These are phyloP conservation scores for Standfussiana lucernea DNA, from an alignment of 2,888 invertebrate genomes.

Conservation along the genomic window DNA sequence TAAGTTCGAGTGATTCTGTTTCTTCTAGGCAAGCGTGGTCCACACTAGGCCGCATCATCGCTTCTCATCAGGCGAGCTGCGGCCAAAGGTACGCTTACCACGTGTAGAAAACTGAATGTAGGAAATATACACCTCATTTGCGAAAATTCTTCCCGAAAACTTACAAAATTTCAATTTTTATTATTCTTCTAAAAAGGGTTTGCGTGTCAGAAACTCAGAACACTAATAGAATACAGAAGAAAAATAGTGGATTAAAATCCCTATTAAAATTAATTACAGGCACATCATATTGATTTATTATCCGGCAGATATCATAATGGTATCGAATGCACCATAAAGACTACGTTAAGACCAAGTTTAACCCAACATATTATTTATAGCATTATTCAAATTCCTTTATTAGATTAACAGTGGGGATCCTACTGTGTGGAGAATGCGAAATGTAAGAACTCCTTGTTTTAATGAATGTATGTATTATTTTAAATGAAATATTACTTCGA, in stretches of 20 bases:
- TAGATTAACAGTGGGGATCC: slow-evolving; percentile 87
- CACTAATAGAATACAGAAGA: slow-evolving; percentile 3
- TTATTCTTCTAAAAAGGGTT: not conserved
- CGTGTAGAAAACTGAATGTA: not conserved
- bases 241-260: slow-evolving; percentile 37
- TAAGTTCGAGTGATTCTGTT: not conserved
- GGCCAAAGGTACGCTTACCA: not conserved
- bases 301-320: slow-evolving; percentile 67
- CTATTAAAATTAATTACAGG: slow-evolving; percentile 65
- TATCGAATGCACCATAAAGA: slow-evolving; percentile 68
- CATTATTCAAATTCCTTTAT: slow-evolving; percentile 88
- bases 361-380: slow-evolving; percentile 82
- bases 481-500: slow-evolving; percentile 60
- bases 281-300: slow-evolving; percentile 74
- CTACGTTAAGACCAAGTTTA: slow-evolving; percentile 65
- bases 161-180: not conserved
- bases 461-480: slow-evolving; percentile 60
- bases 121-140: not conserved
- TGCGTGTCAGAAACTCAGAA: not conserved
- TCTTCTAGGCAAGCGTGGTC: not conserved
- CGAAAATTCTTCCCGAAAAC: not conserved
- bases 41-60: not conserved
- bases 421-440: slow-evolving; percentile 85
- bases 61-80: not conserved
- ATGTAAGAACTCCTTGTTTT: slow-evolving; percentile 70